Conservation (phyloP, 2,888 invertebrate species). For the Dermolepida albohirtum region DNA sequence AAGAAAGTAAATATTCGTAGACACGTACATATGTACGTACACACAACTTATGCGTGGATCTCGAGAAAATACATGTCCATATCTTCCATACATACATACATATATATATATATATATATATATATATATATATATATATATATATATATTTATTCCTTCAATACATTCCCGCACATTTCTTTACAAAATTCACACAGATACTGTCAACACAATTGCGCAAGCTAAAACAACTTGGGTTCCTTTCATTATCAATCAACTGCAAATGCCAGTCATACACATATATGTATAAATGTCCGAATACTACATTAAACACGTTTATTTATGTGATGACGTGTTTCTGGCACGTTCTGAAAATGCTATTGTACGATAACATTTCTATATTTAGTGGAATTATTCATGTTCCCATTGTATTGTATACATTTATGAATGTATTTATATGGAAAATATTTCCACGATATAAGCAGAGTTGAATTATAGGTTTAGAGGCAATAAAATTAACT, state of each 20-base stretch:
- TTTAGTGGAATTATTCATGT: slow-evolving; percentile 16
- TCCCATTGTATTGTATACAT: neutral
- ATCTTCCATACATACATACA: too few relatives aligned
- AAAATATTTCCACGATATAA: slow-evolving; percentile 8
- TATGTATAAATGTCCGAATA: neutral
- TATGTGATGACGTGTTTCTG: slow-evolving; percentile 15
- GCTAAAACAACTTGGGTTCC: too few relatives aligned
- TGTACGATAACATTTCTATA: slow-evolving; percentile 24
- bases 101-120: too few relatives aligned
- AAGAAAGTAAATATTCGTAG: too few relatives aligned
- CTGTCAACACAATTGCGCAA: too few relatives aligned
- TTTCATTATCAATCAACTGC: neutral
- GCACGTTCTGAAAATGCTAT: slow-evolving; percentile 16
- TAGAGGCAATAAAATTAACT: neutral
- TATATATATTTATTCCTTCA: too few relatives aligned
- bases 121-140: too few relatives aligned
- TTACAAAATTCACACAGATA: too few relatives aligned
- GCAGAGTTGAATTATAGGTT: neutral
- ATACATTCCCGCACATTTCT: too few relatives aligned
- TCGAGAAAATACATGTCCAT: too few relatives aligned
- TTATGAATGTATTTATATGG: neutral
- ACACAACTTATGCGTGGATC: too few relatives aligned
- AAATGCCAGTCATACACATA: neutral
- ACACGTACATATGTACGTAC: too few relatives aligned
- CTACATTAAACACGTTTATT: neutral